Evolutionary conservation across 2,888 invertebrate genomes (phyloP), one percentile per base, ranked within the genome.

Genomic region (Petrolisthes cinctipes): DNA sequence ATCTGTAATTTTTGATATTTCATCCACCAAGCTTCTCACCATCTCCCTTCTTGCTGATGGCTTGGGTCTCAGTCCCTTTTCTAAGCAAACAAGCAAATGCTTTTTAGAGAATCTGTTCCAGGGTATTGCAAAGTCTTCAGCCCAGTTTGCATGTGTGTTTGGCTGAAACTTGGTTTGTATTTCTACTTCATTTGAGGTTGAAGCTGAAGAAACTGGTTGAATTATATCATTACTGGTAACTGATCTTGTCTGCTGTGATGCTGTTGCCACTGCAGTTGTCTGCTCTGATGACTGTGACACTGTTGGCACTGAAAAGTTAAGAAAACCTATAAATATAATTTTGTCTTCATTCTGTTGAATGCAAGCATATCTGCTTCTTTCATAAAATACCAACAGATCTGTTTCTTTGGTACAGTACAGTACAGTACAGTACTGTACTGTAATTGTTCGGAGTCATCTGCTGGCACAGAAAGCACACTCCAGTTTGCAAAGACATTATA

Each of bases 1-100:
- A 20, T 81, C 7, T 9, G 57, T 7, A 14, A 66, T 57, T 9
- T 66, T 81, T 6, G n/a, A 81, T 11, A 66, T 81, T 66, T 81
- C 61, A 81, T 81, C 81, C 23, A 61, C 81, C 51, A 81, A 20
- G 61, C n/a, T 81, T 81, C 66, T 81, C 61, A 66, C 51, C 81
- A 81, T 81, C 66, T 61, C 66, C 23, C 51, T 20, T 66, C 81
- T 81, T 9, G 57, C 61, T 81, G 81, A 61, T 23, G 81, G 81
- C 5, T 7, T 57, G 9, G 81, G 81, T 81, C 81, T 57, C 66
- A 61, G 5, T 11, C 81, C 61, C 17, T 61, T 81, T 66, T 81
- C 61, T 81, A 66, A 66, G 4, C 61, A 81, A 14, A 23, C 6
- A n/a, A 81, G 17, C n/a, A 81, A 5, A 14, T 80, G 9, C 51